A percentile compares a stretch with the other conserved stretches of the same genome.
Conservation (phyloP, 2,113 vertebrate species). For the Sinocyclocheilus rhinocerous region DNA sequence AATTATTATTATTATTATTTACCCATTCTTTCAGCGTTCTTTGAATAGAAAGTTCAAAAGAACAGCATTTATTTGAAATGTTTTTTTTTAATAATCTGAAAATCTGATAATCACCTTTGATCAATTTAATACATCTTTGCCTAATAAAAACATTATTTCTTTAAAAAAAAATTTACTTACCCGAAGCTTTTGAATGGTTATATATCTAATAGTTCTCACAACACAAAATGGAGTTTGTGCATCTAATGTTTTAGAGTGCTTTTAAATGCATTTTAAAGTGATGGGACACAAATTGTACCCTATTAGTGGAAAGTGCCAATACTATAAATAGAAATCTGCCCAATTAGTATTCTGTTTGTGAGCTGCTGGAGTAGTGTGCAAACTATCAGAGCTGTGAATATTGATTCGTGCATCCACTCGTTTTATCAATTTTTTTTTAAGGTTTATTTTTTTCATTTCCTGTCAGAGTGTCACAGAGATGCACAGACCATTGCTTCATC, state of each 20-base stretch:
- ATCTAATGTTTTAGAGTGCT: background rate
- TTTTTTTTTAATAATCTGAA: background rate
- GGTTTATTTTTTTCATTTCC: background rate
- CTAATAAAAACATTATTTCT: background rate
- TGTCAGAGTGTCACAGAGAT: conserved; percentile 11
- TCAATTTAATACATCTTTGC: background rate
- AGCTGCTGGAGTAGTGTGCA: background rate
- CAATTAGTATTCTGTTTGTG: conserved; percentile 13
- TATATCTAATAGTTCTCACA: background rate
- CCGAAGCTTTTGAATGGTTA: background rate
- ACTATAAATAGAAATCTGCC: conserved; percentile 28
- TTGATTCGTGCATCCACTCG: background rate
- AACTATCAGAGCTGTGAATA: conserved; percentile 7
- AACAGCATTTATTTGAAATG: background rate
- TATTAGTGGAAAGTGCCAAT: conserved; percentile 9
- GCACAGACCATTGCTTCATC: conserved; percentile 1
- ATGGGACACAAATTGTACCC: background rate
- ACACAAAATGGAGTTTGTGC: background rate
- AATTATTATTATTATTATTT: too few species aligned
- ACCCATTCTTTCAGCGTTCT: too few species aligned
- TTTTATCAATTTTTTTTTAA: background rate
- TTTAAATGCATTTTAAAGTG: background rate
- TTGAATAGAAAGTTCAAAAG: background rate
- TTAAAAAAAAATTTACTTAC: background rate
- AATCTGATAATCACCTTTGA: background rate